These are phyloP conservation scores for Globodera rostochiensis DNA, from an alignment of 1,140 invertebrate species.

Conservation along the genomic window DNA sequence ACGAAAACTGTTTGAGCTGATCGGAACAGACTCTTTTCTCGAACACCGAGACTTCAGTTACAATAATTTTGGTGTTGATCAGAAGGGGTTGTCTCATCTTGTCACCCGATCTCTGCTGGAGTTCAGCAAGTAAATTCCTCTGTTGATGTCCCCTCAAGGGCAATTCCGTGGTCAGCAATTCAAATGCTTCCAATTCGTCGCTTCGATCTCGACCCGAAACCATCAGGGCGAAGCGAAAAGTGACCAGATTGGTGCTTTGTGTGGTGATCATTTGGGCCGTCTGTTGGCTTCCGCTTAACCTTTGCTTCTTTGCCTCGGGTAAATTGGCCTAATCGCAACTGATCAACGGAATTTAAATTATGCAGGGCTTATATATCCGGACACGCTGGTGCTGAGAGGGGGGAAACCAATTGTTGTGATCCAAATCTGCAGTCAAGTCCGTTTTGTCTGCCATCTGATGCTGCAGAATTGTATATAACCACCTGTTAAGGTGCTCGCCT, in stretches of 20 bases:
- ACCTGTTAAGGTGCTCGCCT: constrained; percentile 82
- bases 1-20: too few species aligned
- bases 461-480: too few species aligned
- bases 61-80: too few species aligned
- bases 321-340: neutral
- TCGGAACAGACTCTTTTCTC: too few species aligned
- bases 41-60: too few species aligned
- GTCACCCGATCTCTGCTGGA: neutral
- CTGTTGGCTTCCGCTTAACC: constrained; percentile 91
- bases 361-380: constrained; percentile 60
- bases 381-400: constrained; percentile 57
- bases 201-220: constrained; percentile 76
- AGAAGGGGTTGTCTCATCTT: neutral
- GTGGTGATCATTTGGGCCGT: constrained; percentile 91
- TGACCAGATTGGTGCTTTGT: constrained; percentile 88
- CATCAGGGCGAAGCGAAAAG: constrained; percentile 82
- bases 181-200: constrained; percentile 56
- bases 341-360: constrained; percentile 12
- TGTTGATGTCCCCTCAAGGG: neutral
- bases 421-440: constrained; percentile 61
- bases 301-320: constrained; percentile 68
- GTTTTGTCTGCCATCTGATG: too few species aligned
- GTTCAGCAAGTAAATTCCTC: neutral
- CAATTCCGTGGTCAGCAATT: constrained; percentile 3
- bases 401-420: constrained; percentile 60